These are phyloP conservation scores for Microctonus hyperodae DNA, from an alignment of 2,888 invertebrate species.

Conservation along the genomic window DNA sequence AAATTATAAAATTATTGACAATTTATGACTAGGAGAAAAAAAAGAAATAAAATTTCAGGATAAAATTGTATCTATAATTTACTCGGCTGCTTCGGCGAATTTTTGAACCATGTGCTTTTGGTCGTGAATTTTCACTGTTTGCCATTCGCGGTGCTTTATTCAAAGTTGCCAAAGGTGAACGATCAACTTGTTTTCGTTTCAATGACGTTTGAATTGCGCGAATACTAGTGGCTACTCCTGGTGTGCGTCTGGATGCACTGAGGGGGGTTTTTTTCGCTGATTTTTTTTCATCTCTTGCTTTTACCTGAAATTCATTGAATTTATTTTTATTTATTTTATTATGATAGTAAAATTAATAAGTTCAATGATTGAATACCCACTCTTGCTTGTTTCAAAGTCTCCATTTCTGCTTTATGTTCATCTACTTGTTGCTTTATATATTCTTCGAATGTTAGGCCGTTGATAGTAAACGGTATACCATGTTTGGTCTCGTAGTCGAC, in stretches of 20 bases:
- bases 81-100: conserved; percentile 46
- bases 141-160: conserved; percentile 45
- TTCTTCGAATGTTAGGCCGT: conserved; percentile 71
- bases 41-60: conserved; percentile 3
- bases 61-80: conserved; percentile 5
- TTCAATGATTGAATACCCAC: conserved; percentile 11
- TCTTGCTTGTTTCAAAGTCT: conserved; percentile 46
- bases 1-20: not conserved
- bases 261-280: conserved; percentile 53
- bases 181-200: conserved; percentile 53
- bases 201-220: conserved; percentile 46
- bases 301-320: conserved; percentile 60
- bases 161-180: conserved; percentile 47
- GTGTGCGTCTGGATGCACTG: conserved; percentile 53
- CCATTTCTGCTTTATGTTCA: conserved; percentile 67
- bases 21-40: not conserved
- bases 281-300: conserved; percentile 57
- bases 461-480: conserved; percentile 68
- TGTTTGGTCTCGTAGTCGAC: conserved; percentile 66
- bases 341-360: not conserved
- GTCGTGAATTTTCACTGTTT: conserved; percentile 43
- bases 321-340: not conserved
- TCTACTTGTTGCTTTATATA: conserved; percentile 71
- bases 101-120: conserved; percentile 39
- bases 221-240: conserved; percentile 43